Evolutionary conservation across 1,140 invertebrate species (phyloP).

Genomic region (Scaptomyza hsui): DNA sequence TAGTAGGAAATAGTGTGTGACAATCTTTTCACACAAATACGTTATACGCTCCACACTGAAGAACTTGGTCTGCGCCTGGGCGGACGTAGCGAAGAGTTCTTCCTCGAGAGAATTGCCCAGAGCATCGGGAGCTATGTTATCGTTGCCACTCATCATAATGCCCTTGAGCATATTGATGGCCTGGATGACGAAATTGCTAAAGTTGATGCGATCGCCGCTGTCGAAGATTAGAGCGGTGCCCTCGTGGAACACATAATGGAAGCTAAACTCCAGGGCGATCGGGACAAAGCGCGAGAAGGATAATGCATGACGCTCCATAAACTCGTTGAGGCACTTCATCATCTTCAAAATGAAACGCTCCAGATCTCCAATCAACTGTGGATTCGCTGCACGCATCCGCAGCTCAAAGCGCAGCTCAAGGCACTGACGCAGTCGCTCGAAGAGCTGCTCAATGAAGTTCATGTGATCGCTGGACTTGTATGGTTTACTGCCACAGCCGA

Average conservation of each 20-base stretch:
- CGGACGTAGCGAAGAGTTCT: conserved; percentile 73
- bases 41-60: conserved; percentile 89
- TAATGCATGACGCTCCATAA: conserved; percentile 90
- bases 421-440: conserved; percentile 90
- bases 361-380: conserved; percentile 86
- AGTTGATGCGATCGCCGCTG: conserved; percentile 90
- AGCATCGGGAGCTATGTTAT: conserved; percentile 75
- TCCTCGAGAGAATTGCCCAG: conserved; percentile 43
- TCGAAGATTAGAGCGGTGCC: conserved; percentile 85
- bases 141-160: conserved; percentile 88
- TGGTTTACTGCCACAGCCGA: conserved; percentile 91
- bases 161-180: conserved; percentile 93
- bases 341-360: conserved; percentile 93
- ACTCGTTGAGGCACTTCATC: conserved; percentile 90
- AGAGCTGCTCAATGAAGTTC: conserved; percentile 91
- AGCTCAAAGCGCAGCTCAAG: conserved; percentile 87
- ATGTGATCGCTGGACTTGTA: conserved; percentile 89
- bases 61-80: conserved; percentile 86
- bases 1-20: conserved; percentile 94
- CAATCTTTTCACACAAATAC: conserved; percentile 92
- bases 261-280: conserved; percentile 91
- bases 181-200: conserved; percentile 67
- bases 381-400: conserved; percentile 41
- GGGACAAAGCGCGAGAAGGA: conserved; percentile 92
- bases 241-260: conserved; percentile 94